Evolutionary conservation across 2,113 vertebrate genomes (phyloP), one percentile per base, ranked within the genome.

Genomic region (Dromaius novaehollandiae): DNA sequence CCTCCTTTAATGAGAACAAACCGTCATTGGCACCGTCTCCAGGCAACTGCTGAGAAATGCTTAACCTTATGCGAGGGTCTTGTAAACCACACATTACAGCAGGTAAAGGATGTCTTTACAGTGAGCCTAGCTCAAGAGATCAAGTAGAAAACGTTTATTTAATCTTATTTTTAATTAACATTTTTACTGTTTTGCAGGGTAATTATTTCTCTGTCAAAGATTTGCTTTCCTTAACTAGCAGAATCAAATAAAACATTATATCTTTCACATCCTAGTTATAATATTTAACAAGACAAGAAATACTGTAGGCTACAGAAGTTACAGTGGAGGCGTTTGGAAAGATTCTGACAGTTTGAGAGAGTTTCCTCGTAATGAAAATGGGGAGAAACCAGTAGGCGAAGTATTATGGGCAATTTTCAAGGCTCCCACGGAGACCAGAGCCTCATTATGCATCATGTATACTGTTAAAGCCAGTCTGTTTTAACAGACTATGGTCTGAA

Each of bases 21-120:
- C 78, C 89, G 84, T 89, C 86, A 70, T n/a, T 85, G 87, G 74
- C 71, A 88, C 48, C 0, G 48, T 95, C 94, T 78, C 95, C 81
- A 96, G 84, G 86, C 82, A 95, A 93, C 89, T 89, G 42, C 65
- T 58, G 76, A 88, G 89, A 76, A 89, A 91, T 85, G 66, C 44
- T 97, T 94, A 95, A 94, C 91, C 74, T 92, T 89, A 85, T 40
- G 34, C 11, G 7, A 14, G 42, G 44, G 58, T 93, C 44, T 92
- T 0, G 0, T 40, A 87, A 94, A 56, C 44, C 63, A 42, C 75
- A 50, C 8, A 38, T 88, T 70, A 76, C 46, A 46, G 55, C 81
- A 94, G 92, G 86, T 95, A 89, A 89, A 63, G 25, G 25, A 55
- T 77, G 24, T n/a, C 56, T 82, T 92, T 95, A 76, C 70, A 83